Percentiles rank a stretch among this genome's conserved stretches.
phyloP scores from a whole-genome alignment of 2,113 vertebrate genomes.

The Nycticryphes semicollaris region DNA sequence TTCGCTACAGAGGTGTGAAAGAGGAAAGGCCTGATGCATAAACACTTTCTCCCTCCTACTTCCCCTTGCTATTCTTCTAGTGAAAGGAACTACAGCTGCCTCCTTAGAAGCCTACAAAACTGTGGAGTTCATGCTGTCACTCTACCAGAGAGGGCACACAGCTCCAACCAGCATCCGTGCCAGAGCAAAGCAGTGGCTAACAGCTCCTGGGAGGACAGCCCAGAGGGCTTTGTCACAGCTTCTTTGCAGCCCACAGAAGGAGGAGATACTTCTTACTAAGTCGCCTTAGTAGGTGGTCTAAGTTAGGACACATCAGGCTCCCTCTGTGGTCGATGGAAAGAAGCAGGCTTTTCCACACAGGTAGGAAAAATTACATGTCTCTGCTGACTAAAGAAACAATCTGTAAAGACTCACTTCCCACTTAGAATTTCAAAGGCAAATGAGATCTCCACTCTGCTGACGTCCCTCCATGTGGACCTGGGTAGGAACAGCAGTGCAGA shows the following conservation, averaged over 20 bases:
- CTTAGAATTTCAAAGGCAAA: background rate
- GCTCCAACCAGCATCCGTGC: background rate
- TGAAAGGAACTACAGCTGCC: background rate
- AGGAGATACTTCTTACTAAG: background rate
- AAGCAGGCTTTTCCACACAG: background rate
- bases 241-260: background rate
- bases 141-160: background rate
- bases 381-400: background rate
- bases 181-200: background rate
- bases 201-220: background rate
- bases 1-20: constrained; percentile 41
- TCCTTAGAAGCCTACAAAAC: background rate
- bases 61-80: constrained; percentile 34
- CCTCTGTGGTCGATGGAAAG: background rate
- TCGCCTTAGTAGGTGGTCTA: background rate
- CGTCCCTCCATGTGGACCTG: background rate
- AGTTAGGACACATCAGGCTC: background rate
- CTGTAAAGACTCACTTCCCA: background rate
- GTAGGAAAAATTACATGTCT: background rate
- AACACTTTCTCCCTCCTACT: constrained; percentile 14
- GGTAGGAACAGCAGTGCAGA: background rate
- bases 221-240: background rate
- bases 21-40: constrained; percentile 15
- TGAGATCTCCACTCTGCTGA: background rate
- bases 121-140: background rate